A percentile compares a stretch with the other conserved stretches of the same genome.
Conservation (phyloP, 2,888 invertebrate genomes). For the Resseliella maxima region DNA sequence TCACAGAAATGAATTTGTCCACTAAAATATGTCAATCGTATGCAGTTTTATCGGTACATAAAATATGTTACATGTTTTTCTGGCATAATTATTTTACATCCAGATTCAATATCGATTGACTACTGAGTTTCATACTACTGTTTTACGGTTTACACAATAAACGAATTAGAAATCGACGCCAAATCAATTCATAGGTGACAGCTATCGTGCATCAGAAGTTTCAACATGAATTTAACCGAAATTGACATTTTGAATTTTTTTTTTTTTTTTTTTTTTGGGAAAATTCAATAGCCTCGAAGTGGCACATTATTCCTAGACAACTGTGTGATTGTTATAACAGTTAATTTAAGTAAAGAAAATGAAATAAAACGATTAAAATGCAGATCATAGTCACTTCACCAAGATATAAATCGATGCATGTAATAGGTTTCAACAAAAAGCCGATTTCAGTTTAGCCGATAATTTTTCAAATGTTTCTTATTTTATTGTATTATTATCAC, state of each 20-base stretch:
- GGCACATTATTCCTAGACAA: not conserved
- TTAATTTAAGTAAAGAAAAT: not conserved
- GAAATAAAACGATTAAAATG: not conserved
- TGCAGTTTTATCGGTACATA: conserved; percentile 15
- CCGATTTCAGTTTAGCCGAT: not conserved
- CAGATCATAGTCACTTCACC: not conserved
- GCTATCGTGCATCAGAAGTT: conserved; percentile 12
- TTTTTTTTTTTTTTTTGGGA: too few relatives aligned
- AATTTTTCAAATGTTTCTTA: not conserved
- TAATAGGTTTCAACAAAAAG: not conserved
- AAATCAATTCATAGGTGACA: conserved; percentile 33
- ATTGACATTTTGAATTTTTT: too few relatives aligned
- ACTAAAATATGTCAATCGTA: conserved; percentile 25
- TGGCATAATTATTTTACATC: not conserved
- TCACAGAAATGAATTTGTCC: conserved; percentile 30
- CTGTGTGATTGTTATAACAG: too few relatives aligned
- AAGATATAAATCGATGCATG: not conserved
- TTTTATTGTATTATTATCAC: not conserved
- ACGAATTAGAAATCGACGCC: conserved; percentile 26
- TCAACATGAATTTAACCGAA: not conserved
- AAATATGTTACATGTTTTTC: not conserved
- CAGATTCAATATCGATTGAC: not conserved
- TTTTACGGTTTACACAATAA: not conserved
- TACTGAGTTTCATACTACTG: too few relatives aligned
- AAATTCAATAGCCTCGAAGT: not conserved